Conservation (phyloP, 2,888 invertebrate genomes). For the Cephus spinipes region DNA sequence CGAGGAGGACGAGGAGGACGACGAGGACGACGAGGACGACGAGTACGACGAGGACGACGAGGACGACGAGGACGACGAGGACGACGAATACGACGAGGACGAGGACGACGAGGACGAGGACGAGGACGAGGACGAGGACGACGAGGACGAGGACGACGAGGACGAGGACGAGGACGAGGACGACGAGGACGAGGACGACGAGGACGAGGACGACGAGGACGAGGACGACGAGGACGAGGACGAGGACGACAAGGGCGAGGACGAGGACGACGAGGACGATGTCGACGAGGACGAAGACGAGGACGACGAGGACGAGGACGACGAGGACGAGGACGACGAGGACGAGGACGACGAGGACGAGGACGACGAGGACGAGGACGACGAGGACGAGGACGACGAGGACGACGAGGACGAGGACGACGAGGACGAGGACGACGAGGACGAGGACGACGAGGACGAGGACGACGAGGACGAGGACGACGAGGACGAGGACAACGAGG, state of each 20-base stretch:
- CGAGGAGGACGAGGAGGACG: not conserved
- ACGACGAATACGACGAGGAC: too few species aligned
- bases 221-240: too few species aligned
- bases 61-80: too few species aligned
- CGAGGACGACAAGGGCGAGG: too few species aligned
- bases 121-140: not conserved
- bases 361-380: conserved; percentile 2
- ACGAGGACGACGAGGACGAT: too few species aligned
- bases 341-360: not conserved
- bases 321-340: conserved; percentile 1
- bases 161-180: conserved; percentile 1
- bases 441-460: too few species aligned
- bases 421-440: not conserved
- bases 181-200: not conserved
- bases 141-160: not conserved
- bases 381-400: conserved; percentile 2
- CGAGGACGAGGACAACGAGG: too few species aligned
- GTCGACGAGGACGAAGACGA: too few species aligned
- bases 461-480: not conserved
- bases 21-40: conserved; percentile 14
- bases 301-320: not conserved
- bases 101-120: not conserved
- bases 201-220: not conserved
- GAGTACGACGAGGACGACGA: too few species aligned
- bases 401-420: not conserved